phyloP scores from a whole-genome alignment of 2,797 vertebrate species.

The Diglossa cyanea region DNA sequence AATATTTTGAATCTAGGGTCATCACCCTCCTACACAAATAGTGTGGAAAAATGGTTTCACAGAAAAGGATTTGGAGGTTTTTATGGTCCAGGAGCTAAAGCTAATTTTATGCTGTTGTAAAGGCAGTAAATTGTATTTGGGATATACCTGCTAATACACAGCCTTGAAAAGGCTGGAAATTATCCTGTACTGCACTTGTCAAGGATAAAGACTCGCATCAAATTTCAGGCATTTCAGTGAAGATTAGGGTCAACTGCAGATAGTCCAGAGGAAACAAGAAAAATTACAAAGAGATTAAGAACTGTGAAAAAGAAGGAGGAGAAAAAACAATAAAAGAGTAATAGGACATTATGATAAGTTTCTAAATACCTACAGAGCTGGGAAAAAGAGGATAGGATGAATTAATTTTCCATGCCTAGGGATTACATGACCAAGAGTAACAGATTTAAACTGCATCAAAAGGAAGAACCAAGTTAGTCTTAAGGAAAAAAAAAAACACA shows the following conservation, averaged over 20 bases:
- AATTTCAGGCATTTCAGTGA: background rate
- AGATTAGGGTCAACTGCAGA: background rate
- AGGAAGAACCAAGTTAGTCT: background rate
- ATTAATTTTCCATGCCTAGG: background rate
- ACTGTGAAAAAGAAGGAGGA: background rate
- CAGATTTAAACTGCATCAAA: background rate
- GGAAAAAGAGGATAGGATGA: background rate
- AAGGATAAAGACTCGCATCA: background rate
- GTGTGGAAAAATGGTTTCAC: background rate
- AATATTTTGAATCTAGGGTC: background rate
- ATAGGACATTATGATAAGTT: background rate
- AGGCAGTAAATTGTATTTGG: constrained; percentile 3
- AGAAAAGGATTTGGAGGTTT: background rate
- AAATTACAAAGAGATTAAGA: background rate
- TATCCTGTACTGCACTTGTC: background rate
- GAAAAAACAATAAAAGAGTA: background rate
- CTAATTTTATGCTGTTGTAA: background rate
- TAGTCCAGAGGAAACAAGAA: background rate
- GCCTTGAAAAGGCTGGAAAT: background rate
- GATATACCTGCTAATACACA: background rate
- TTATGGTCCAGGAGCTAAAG: background rate
- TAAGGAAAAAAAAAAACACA: background rate
- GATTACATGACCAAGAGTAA: background rate
- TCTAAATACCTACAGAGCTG: background rate
- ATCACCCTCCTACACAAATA: background rate